Conservation (phyloP, 2,888 invertebrate genomes). For the Hetaerina titia region DNA sequence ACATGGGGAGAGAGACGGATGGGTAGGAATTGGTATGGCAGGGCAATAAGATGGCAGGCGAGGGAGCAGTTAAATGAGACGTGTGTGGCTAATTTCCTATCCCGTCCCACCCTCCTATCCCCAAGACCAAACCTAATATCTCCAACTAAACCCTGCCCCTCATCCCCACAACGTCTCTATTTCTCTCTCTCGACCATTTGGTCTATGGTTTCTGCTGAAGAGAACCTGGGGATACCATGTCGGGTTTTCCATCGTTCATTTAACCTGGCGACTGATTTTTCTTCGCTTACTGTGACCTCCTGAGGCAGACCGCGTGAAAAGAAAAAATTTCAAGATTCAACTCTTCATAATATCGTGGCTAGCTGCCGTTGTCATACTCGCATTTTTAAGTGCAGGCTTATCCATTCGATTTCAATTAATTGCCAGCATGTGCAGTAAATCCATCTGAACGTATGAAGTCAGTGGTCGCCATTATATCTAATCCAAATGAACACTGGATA, state of each 20-base stretch:
- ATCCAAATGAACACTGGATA: too few relatives aligned
- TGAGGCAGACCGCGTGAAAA: not conserved
- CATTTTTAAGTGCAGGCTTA: too few relatives aligned
- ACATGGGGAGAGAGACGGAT: not conserved
- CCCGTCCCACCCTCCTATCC: too few relatives aligned
- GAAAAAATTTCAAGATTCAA: too few relatives aligned
- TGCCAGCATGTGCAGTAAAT: too few relatives aligned
- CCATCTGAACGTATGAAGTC: too few relatives aligned
- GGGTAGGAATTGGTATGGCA: not conserved
- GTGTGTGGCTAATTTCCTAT: constrained; percentile 49
- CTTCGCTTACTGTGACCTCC: not conserved
- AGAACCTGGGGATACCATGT: not conserved
- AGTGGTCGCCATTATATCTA: too few relatives aligned
- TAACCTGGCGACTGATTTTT: not conserved
- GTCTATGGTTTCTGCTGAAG: not conserved
- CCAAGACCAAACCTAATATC: not conserved
- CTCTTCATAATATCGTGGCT: too few relatives aligned
- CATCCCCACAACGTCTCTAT: not conserved
- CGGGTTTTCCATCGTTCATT: not conserved
- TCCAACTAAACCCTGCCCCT: not conserved
- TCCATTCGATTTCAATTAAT: too few relatives aligned
- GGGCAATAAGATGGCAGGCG: constrained; percentile 37
- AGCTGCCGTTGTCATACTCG: too few relatives aligned
- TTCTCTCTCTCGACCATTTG: not conserved
- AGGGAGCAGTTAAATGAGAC: constrained; percentile 58